phyloP scores from a whole-genome alignment of 2,113 vertebrate genomes.

The Acinonyx jubatus region DNA sequence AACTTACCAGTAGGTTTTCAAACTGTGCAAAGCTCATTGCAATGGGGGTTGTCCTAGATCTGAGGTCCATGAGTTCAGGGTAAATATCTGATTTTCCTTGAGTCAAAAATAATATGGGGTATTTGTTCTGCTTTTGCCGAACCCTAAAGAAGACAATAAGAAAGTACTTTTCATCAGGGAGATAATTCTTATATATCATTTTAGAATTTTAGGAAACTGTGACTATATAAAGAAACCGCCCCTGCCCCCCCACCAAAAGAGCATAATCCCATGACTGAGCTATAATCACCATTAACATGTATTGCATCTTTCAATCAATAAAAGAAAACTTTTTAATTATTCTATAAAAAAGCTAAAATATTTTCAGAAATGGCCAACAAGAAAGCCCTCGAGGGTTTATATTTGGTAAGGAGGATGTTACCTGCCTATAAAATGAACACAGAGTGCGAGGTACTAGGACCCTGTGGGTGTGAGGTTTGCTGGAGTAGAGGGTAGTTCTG shows the following conservation, averaged over 20 bases:
- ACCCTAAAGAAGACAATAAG: slow-evolving; percentile 88
- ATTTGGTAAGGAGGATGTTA: not conserved
- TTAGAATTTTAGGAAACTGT: slow-evolving; percentile 46
- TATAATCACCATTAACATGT: not conserved
- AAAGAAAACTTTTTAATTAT: not conserved
- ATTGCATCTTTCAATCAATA: not conserved
- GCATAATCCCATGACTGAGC: not conserved
- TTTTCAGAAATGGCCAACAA: not conserved
- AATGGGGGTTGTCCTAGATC: slow-evolving; percentile 93
- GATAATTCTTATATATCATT: not conserved
- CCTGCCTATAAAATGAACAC: not conserved
- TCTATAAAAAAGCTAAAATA: not conserved
- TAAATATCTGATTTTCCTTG: slow-evolving; percentile 94
- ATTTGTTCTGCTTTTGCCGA: slow-evolving; percentile 97
- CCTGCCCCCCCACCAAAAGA: not conserved
- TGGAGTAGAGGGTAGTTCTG: not conserved
- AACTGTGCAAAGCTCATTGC: slow-evolving; percentile 98
- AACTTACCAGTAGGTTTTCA: slow-evolving; percentile 95
- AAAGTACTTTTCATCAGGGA: not conserved
- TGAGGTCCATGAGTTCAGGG: slow-evolving; percentile 96
- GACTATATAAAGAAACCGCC: not conserved
- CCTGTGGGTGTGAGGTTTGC: not conserved
- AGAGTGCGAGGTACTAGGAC: not conserved
- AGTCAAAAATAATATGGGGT: slow-evolving; percentile 97
- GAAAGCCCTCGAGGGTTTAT: not conserved